Conservation (phyloP, 2,888 invertebrate species). For the Cheilosia pagana region DNA sequence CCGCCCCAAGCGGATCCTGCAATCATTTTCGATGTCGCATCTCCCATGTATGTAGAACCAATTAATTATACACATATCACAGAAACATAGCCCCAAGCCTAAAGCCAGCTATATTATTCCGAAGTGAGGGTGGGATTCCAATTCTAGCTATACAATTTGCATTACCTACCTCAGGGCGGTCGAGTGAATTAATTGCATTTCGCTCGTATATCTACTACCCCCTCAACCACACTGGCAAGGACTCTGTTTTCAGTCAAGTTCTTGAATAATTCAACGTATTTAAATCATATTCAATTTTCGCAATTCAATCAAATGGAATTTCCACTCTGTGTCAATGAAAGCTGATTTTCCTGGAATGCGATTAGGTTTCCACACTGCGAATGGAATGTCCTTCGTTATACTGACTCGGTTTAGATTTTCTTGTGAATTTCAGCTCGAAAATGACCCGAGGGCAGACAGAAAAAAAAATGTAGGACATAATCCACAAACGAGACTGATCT, state of each 20-base stretch:
- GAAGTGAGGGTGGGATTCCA: no score
- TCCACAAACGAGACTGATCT: not conserved
- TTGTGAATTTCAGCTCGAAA: constrained; percentile 36
- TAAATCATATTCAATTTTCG: constrained; percentile 68
- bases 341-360: constrained; percentile 54
- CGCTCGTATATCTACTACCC: not conserved
- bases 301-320: constrained; percentile 64
- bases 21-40: no score
- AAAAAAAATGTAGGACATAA: not conserved
- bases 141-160: constrained; percentile 1
- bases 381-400: constrained; percentile 23
- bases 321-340: constrained; percentile 59
- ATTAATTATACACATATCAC: no score
- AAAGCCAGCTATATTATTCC: no score
- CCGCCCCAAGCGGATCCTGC: no score
- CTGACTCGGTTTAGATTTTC: not conserved
- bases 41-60: no score
- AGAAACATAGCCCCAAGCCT: no score
- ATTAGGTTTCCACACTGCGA: constrained; percentile 27
- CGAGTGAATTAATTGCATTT: constrained; percentile 8
- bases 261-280: constrained; percentile 66
- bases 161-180: constrained; percentile 11
- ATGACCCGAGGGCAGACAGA: constrained; percentile 19
- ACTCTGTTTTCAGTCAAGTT: constrained; percentile 20
- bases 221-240: constrained; percentile 7